phyloP scores from a whole-genome alignment of 2,113 vertebrate genomes.

The Indicator maculatus region DNA sequence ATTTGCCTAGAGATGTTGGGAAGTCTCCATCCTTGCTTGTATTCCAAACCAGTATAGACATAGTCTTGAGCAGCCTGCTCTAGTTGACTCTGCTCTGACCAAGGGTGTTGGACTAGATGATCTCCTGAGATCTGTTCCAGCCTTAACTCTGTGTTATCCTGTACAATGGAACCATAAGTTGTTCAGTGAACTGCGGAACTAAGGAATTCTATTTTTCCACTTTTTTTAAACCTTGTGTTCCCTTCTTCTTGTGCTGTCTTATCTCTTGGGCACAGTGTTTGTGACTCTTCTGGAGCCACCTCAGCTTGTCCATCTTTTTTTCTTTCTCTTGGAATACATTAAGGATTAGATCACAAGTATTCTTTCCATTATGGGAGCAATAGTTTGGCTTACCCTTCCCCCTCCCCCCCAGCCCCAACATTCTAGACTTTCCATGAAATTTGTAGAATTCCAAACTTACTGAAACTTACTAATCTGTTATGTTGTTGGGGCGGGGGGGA shows the following conservation, averaged over 20 bases:
- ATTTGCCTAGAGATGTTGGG: neutral
- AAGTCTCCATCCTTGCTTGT: neutral
- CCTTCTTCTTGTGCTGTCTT: neutral
- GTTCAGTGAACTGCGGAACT: neutral
- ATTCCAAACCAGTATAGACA: neutral
- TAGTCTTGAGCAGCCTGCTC: neutral
- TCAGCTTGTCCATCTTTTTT: neutral
- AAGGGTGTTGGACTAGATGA: neutral
- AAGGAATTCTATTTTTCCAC: neutral
- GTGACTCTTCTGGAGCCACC: neutral
- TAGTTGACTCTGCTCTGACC: neutral
- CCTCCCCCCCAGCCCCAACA: no score
- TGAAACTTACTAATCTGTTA: neutral
- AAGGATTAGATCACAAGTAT: neutral
- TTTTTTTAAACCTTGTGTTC: neutral
- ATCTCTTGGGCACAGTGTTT: neutral
- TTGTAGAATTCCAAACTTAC: neutral
- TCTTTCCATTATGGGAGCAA: neutral
- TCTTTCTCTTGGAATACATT: neutral
- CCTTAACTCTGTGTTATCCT: neutral
- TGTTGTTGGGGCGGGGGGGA: neutral
- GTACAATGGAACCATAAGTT: neutral
- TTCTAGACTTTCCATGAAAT: neutral
- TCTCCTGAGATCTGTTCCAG: neutral
- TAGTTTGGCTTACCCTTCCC: neutral